Conservation (phyloP, 2,888 invertebrate genomes). For the Parnassius apollo region DNA sequence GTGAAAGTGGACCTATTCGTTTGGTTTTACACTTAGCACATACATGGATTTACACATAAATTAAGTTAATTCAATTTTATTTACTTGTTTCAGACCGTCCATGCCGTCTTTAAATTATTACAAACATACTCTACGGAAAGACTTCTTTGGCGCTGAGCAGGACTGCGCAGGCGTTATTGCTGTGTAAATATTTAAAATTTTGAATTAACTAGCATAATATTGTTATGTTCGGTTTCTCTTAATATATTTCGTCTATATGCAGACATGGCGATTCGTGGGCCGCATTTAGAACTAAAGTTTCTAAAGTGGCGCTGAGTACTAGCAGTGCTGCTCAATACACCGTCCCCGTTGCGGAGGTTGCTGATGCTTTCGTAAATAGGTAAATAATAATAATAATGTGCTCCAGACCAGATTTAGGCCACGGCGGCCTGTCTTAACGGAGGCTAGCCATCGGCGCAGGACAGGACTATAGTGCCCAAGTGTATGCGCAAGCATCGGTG, state of each 20-base stretch:
- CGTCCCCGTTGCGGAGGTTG: conserved; percentile 85
- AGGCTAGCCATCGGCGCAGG: too few relatives aligned
- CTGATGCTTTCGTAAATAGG: conserved; percentile 85
- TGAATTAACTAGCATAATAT: neutral
- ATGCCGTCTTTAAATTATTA: conserved; percentile 89
- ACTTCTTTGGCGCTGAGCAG: conserved; percentile 84
- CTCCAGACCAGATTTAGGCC: too few relatives aligned
- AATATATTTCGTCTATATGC: conserved; percentile 18
- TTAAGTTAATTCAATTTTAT: too few relatives aligned
- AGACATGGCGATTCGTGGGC: conserved; percentile 93
- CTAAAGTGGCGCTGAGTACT: conserved; percentile 88
- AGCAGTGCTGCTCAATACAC: conserved; percentile 87
- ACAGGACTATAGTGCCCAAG: too few relatives aligned
- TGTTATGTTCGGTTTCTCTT: neutral
- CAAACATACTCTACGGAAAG: conserved; percentile 84
- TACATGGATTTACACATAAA: too few relatives aligned
- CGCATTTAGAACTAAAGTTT: conserved; percentile 87
- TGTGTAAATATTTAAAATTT: conserved; percentile 79
- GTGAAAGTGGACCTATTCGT: too few relatives aligned
- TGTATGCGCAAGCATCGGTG: too few relatives aligned
- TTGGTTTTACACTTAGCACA: too few relatives aligned
- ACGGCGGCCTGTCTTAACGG: too few relatives aligned
- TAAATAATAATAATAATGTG: conserved; percentile 39
- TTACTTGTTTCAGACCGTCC: conserved; percentile 78
- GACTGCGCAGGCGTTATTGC: conserved; percentile 86